Base-by-base conservation (phyloP, 2,888 invertebrate species). In the Nomada flava region DNA sequence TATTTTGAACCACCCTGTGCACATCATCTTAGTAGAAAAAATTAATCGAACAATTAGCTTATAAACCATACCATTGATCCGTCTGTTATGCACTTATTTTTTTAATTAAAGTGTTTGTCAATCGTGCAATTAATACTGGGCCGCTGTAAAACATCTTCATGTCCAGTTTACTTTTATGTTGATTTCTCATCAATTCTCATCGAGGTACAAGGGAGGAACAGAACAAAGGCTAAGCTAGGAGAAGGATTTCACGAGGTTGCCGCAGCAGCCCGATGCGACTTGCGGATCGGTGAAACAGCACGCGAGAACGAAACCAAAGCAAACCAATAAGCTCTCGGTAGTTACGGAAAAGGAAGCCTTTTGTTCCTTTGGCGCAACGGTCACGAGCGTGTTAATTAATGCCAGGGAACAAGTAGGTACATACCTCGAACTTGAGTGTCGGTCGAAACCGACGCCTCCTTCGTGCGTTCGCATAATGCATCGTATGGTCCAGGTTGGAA, bases 311-410 rank as follows among this genome's bases (percentile, higher is more conserved):
- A 83, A 85, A 80, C 77, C 53, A 83, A 59, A 78, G 47, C 29
- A 63, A 86, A 50, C 26, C 44, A 60, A n/a, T 50, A 62, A 36
- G 81, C 69, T 76, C 76, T 36, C 73, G 23, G 13, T 53, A 57
- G 55, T 62, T 63, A 74, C 62, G 72, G 62, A 74, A 81, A 79
- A 85, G 76, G 79, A 81, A 81, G 69, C 72, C 79, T 85, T 85
- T 83, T 86, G 86, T 86, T 81, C 80, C 82, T 84, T 86, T 86
- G 80, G 72, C 72, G 79, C 53, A 65, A 47, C 52, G 64, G 52
- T 44, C 76, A 71, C 76, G 67, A 76, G 60, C 63, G 73, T 71
- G 75, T 83, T 83, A 87, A 87, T 87, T 87, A 87, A 83, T 83
- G 81, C 68, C 65, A 74, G 71, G 59, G 65, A 59, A 63, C 71